Evolutionary conservation across 2,113 vertebrate species (phyloP).

Genomic region (Aepyceros melampus): DNA sequence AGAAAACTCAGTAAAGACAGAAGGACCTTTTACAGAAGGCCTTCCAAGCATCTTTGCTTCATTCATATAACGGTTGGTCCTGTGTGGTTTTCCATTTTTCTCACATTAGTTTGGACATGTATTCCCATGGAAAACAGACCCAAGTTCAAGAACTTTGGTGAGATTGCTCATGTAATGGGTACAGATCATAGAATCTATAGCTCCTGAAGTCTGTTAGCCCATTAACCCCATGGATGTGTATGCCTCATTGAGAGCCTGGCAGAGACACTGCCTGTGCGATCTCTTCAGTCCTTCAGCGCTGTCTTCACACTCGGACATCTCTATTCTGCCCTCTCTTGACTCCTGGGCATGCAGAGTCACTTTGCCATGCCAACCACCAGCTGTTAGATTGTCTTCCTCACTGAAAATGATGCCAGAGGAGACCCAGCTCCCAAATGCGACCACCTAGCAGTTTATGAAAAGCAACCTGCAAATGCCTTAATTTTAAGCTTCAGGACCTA

Average conservation of each 20-base stretch:
- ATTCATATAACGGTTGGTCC: not conserved
- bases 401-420: not conserved
- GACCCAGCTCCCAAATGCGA: no score
- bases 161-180: no score
- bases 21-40: not conserved
- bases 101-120: not conserved
- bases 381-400: not conserved
- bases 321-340: not conserved
- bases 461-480: not conserved
- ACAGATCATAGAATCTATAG: no score
- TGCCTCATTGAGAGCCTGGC: not conserved
- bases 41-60: not conserved
- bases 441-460: not conserved
- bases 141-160: not conserved
- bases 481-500: not conserved
- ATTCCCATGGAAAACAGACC: not conserved
- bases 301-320: not conserved
- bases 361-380: not conserved
- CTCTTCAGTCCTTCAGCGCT: not conserved
- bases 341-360: not conserved
- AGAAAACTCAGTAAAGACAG: not conserved
- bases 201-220: not conserved
- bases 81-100: not conserved
- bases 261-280: accelerated
- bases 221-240: accelerated